These are phyloP conservation scores for Eupelmus urozonus DNA, from an alignment of 2,888 invertebrate genomes.

Conservation along the genomic window DNA sequence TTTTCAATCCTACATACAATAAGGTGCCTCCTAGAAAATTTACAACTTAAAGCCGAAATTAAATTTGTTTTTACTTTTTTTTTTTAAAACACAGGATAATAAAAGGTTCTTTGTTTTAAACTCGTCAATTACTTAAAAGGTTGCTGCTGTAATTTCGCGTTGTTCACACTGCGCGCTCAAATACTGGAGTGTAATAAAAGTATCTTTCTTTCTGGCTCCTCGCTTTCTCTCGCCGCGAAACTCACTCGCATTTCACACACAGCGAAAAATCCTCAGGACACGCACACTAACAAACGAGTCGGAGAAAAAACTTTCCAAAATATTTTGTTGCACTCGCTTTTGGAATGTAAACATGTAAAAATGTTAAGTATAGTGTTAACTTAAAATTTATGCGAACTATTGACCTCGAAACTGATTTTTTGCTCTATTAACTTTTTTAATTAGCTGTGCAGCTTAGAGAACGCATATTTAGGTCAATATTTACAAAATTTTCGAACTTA, in stretches of 20 bases:
- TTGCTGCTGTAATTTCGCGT: slow-evolving; percentile 40
- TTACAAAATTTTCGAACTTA: too few species aligned
- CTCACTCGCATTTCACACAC: slow-evolving; percentile 18
- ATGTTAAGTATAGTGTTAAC: too few species aligned
- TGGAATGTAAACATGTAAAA: too few species aligned
- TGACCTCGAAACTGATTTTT: too few species aligned
- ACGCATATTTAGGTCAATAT: too few species aligned
- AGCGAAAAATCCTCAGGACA: slow-evolving; percentile 44
- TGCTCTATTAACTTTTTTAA: too few species aligned
- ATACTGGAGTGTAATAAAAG: slow-evolving; percentile 51
- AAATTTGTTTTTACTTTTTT: neutral
- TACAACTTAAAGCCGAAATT: too few species aligned
- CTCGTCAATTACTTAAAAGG: slow-evolving; percentile 47
- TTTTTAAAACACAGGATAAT: slow-evolving; percentile 26
- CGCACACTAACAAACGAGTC: neutral
- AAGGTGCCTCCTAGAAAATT: too few species aligned
- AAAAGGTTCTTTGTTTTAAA: slow-evolving; percentile 40
- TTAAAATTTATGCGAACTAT: too few species aligned
- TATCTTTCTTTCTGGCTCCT: slow-evolving; percentile 41
- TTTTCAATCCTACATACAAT: too few species aligned
- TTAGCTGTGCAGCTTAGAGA: too few species aligned
- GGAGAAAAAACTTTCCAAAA: slow-evolving; percentile 44
- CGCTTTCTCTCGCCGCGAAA: slow-evolving; percentile 47
- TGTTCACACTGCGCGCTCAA: slow-evolving; percentile 41
- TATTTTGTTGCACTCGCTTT: neutral